Evolutionary conservation across 2,888 invertebrate species (phyloP), one percentile per base, ranked within the genome.

Genomic region (Drosophila limbata): DNA sequence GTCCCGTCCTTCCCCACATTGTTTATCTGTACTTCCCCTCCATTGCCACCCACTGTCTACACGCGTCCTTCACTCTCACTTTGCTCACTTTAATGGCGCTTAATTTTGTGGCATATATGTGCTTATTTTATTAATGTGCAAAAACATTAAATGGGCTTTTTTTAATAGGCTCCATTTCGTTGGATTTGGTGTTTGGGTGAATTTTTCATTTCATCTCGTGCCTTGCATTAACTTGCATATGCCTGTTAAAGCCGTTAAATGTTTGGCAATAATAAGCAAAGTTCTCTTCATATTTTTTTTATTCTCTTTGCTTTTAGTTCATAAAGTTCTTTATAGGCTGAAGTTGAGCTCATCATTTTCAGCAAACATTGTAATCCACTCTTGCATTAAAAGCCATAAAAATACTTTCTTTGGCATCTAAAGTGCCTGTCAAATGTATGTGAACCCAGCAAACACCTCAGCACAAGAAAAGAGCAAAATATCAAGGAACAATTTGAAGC

Each of bases 61-160:
- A 62, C 53, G 62, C 10, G 10, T 13, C 42, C 52, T 28, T 4
- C 21, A 19, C 35, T 15, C 17, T 6, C 65, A 47, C 48, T 56
- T 37, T 63, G 50, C 63, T 51, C 45, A 65, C 68, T 74, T 81
- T 87, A 87, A 81, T 77, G 79, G 69, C 69, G 79, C 79, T 84
- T 83, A 73, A 84, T 86, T 79, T 65, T 74, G 73, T 67, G 73
- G 71, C 79, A 63, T 73, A 69, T 69, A 55, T 60, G 28, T 65
- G 57, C 63, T 80, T 74, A 73, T 81, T 81, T 81, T 84, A 77
- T 84, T 84, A 87, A 86, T 84, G 81, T 72, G 70, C 72, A 74
- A 73, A 81, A 81, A 59, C 62, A 76, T 71, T 69, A 81, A 75
- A 81, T 68, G 71, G 63, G 47, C 66, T 70, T 42, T 66, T 72